Conservation (phyloP, 2,797 vertebrate genomes). For the Poeciliopsis paucimaculata region DNA sequence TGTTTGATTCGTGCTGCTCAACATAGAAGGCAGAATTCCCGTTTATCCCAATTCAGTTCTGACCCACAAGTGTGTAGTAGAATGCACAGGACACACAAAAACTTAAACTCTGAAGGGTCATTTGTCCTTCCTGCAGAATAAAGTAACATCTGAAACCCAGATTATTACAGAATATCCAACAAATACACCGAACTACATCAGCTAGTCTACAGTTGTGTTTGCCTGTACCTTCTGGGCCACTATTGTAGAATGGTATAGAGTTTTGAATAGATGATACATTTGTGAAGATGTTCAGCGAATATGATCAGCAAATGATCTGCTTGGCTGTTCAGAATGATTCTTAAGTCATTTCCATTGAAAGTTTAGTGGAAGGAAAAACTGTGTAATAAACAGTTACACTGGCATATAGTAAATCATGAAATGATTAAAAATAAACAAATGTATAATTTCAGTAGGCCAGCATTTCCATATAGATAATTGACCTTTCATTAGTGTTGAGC, state of each 20-base stretch:
- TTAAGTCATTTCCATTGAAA: background rate
- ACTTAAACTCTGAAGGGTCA: background rate
- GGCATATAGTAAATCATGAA: background rate
- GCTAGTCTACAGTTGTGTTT: no score
- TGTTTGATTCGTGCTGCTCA: background rate
- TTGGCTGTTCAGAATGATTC: background rate
- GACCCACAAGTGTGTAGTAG: background rate
- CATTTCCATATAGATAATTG: background rate
- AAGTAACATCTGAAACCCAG: background rate
- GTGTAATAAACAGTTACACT: background rate
- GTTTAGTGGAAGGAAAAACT: background rate
- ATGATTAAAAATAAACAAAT: no score
- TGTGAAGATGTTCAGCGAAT: background rate
- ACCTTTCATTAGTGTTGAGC: background rate
- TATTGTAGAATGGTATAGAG: background rate
- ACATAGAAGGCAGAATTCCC: background rate
- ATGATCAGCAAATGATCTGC: background rate
- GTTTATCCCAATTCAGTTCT: background rate
- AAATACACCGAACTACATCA: background rate
- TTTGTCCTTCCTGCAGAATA: background rate
- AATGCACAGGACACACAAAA: background rate
- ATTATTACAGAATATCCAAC: background rate
- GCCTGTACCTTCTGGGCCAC: background rate
- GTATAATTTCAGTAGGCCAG: background rate
- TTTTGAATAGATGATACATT: background rate